Conservation (phyloP, 2,113 vertebrate genomes). For the Noturus placidus region DNA sequence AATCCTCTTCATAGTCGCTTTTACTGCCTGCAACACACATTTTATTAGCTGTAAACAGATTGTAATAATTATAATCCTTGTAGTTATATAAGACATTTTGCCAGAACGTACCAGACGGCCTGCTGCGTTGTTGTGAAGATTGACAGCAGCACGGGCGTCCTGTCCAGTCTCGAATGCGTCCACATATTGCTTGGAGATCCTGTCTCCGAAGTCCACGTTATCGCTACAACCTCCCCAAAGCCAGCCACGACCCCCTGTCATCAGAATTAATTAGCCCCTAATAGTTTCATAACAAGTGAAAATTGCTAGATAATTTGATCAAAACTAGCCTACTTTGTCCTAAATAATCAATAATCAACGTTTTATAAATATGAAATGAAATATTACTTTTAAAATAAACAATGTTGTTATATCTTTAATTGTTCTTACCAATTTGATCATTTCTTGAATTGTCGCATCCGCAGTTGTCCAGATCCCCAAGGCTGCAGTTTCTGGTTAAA, state of each 20-base stretch:
- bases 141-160: constrained; percentile 88
- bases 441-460: constrained; percentile 90
- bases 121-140: constrained; percentile 94
- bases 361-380: neutral
- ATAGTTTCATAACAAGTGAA: neutral
- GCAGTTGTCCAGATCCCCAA: constrained; percentile 93
- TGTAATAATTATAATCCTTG: neutral
- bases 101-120: constrained; percentile 81
- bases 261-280: neutral
- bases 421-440: constrained; percentile 78
- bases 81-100: neutral
- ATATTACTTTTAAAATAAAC: neutral
- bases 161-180: constrained; percentile 91
- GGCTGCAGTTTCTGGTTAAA: constrained; percentile 93
- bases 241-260: constrained; percentile 89
- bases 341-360: neutral
- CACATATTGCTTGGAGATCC: constrained; percentile 90
- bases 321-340: neutral
- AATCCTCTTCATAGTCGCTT: constrained; percentile 84
- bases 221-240: constrained; percentile 97
- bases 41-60: neutral
- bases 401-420: neutral
- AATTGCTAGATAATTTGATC: neutral
- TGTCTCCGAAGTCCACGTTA: constrained; percentile 93
- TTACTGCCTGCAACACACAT: constrained; percentile 79